phyloP scores from a whole-genome alignment of 2,888 invertebrate species.

The Aspidiotus destructor region DNA sequence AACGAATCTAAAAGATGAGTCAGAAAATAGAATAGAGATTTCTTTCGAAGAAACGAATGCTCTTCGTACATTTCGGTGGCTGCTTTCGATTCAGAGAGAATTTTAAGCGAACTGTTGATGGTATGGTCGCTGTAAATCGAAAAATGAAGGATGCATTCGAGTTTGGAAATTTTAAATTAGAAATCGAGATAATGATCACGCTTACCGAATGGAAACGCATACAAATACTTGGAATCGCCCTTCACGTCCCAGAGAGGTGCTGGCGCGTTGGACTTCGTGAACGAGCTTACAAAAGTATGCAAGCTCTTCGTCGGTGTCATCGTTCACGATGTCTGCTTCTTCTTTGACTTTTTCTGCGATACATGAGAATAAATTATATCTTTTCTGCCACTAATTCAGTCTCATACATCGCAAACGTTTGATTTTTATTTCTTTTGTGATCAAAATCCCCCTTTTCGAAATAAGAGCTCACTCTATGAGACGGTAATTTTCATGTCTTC shows the following conservation, averaged over 20 bases:
- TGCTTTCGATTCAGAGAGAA: constrained; percentile 80
- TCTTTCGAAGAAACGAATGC: constrained; percentile 58
- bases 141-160: background rate
- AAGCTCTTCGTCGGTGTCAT: constrained; percentile 32
- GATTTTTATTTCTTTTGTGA: no score
- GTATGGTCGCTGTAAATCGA: constrained; percentile 63
- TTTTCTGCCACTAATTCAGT: background rate
- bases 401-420: background rate
- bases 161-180: constrained; percentile 1
- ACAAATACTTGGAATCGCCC: constrained; percentile 96
- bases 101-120: constrained; percentile 81
- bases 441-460: background rate
- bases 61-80: constrained; percentile 87
- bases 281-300: constrained; percentile 72
- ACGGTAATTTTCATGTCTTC: no score
- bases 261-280: constrained; percentile 75
- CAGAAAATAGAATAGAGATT: constrained; percentile 25
- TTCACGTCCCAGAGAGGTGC: constrained; percentile 86
- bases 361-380: constrained; percentile 10
- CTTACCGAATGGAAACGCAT: constrained; percentile 81
- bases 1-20: constrained; percentile 28
- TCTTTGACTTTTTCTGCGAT: constrained; percentile 37
- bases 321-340: constrained; percentile 36
- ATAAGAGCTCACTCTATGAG: no score
- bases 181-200: constrained; percentile 24